A percentile compares a stretch with the other conserved stretches of the same genome.
Conservation (phyloP, 2,888 invertebrate species). For the Rhagonycha lutea region DNA sequence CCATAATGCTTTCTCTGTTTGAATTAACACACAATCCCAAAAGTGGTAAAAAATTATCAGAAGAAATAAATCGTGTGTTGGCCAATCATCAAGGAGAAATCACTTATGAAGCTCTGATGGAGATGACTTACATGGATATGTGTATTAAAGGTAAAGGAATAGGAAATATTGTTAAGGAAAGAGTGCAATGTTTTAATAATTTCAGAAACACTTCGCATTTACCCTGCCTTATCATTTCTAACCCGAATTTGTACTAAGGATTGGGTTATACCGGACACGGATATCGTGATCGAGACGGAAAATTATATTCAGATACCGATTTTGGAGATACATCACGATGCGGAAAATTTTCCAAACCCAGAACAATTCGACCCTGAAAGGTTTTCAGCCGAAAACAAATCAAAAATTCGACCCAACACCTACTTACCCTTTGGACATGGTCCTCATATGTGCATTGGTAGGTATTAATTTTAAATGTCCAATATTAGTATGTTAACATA, state of each 20-base stretch:
- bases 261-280: conserved; percentile 40
- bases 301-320: conserved; percentile 36
- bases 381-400: conserved; percentile 60
- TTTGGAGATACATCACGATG: conserved; percentile 37
- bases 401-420: conserved; percentile 54
- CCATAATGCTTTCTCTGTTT: conserved; percentile 55
- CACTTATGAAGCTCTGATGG: conserved; percentile 55
- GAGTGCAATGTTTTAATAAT: background rate
- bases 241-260: conserved; percentile 37
- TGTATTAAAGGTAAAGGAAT: conserved; percentile 44
- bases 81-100: conserved; percentile 49
- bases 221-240: conserved; percentile 39
- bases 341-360: too few species aligned
- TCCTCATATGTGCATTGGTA: conserved; percentile 62
- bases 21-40: conserved; percentile 56
- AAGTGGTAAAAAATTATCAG: conserved; percentile 52
- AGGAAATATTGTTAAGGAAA: background rate
- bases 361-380: conserved; percentile 58
- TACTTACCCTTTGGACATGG: conserved; percentile 65
- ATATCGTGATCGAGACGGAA: conserved; percentile 36
- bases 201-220: conserved; percentile 43
- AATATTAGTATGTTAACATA: too few species aligned
- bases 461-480: conserved; percentile 45
- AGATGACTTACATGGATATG: conserved; percentile 57
- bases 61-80: conserved; percentile 52